Conservation (phyloP, 2,797 vertebrate genomes). For the Halcyon chelicuti region DNA sequence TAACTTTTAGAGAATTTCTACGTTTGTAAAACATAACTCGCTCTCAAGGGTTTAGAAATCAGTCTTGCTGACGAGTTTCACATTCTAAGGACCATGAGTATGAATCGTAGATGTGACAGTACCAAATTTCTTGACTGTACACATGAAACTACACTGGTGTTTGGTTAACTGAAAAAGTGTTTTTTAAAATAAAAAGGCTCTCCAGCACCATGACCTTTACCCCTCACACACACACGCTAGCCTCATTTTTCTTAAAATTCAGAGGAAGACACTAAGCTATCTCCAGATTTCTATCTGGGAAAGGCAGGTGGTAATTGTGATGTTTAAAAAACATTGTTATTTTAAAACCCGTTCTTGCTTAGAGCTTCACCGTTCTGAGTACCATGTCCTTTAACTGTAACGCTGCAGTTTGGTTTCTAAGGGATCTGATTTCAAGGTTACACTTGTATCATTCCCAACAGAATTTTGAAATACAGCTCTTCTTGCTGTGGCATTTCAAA, state of each 20-base stretch:
- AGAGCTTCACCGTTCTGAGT: background rate
- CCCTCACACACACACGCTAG: background rate
- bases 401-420: background rate
- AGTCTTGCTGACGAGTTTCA: background rate
- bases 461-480: background rate
- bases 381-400: background rate
- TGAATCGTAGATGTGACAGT: slow-evolving; percentile 13
- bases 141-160: background rate
- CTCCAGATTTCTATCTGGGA: background rate
- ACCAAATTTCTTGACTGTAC: background rate
- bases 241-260: background rate
- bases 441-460: background rate
- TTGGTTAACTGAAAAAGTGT: background rate
- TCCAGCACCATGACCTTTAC: background rate
- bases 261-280: background rate
- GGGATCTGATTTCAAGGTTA: background rate
- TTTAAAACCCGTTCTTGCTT: background rate
- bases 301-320: background rate
- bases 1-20: background rate
- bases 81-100: background rate
- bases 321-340: background rate
- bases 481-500: background rate
- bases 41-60: background rate
- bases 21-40: background rate
- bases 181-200: background rate